These are phyloP conservation scores for Balearica regulorum DNA, from an alignment of 2,797 vertebrate species.

Conservation along the genomic window DNA sequence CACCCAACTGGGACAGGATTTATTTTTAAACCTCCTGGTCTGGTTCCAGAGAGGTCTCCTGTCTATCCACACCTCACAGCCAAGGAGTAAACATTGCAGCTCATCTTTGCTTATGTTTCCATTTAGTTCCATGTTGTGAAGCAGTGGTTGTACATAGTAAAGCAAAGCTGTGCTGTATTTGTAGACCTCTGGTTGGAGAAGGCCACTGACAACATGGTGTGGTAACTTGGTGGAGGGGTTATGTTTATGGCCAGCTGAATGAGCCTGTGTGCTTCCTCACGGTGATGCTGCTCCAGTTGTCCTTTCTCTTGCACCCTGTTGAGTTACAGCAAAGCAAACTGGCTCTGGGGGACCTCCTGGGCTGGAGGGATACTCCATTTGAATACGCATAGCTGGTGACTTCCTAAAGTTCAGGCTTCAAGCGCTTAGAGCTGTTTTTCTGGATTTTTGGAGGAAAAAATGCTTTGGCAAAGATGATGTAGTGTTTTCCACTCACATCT, in stretches of 20 bases:
- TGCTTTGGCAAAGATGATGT: neutral
- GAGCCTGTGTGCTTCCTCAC: accelerated
- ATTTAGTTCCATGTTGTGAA: neutral
- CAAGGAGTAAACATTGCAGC: neutral
- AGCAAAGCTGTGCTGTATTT: neutral
- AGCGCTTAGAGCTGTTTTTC: neutral
- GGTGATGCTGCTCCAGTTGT: neutral
- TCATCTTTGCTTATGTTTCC: neutral
- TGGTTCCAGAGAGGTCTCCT: neutral
- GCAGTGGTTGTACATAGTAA: accelerated
- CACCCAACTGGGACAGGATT: neutral
- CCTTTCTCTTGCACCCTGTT: neutral
- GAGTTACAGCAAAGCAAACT: neutral
- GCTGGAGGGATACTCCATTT: neutral
- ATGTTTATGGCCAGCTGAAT: neutral
- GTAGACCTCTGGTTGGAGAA: neutral
- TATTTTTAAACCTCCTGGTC: neutral
- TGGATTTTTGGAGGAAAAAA: neutral
- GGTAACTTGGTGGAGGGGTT: neutral
- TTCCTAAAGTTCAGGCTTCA: neutral
- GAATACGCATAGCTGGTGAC: neutral
- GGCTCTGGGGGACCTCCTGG: accelerated
- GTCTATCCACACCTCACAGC: neutral
- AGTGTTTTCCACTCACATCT: neutral
- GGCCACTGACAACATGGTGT: neutral